Evolutionary conservation across 2,797 vertebrate species (phyloP).

Genomic region (Sebastiscus albofasciatus): DNA sequence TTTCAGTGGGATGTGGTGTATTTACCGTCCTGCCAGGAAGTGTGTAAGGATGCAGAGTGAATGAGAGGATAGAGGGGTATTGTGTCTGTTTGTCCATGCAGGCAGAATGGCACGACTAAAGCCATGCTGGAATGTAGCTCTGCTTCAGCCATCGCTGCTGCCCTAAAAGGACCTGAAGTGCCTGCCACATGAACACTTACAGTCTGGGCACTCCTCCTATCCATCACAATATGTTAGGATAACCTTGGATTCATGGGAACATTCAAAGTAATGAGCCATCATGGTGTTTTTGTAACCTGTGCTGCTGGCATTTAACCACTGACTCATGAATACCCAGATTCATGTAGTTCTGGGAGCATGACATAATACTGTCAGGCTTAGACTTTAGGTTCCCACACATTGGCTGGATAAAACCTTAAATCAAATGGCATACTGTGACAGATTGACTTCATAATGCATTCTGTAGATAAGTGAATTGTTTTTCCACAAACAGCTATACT

Average conservation of each 20-base stretch:
- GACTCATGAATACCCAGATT: constrained; percentile 17
- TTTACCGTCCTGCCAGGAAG: constrained; percentile 52
- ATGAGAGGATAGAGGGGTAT: constrained; percentile 62
- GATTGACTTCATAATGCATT: not conserved
- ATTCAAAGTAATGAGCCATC: constrained; percentile 6
- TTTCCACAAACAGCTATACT: not conserved
- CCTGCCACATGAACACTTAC: constrained; percentile 43
- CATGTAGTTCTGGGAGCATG: not conserved
- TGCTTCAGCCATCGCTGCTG: constrained; percentile 24
- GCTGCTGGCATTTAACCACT: constrained; percentile 4
- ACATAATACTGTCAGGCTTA: not conserved
- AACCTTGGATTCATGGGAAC: constrained; percentile 47
- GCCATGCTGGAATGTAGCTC: constrained; percentile 42
- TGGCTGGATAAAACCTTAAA: not conserved
- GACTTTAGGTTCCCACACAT: constrained; percentile 1
- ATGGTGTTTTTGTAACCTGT: constrained; percentile 25
- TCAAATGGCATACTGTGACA: not conserved
- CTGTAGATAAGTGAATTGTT: not conserved
- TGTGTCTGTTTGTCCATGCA: constrained; percentile 62
- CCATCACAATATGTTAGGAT: constrained; percentile 42
- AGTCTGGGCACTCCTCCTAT: constrained; percentile 29
- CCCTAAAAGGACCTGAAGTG: constrained; percentile 70
- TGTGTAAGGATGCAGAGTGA: constrained; percentile 56
- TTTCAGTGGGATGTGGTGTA: constrained; percentile 66
- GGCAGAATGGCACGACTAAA: constrained; percentile 45